Base-by-base conservation (phyloP, 2,888 invertebrate genomes). In the Netelia fuscicornis region DNA sequence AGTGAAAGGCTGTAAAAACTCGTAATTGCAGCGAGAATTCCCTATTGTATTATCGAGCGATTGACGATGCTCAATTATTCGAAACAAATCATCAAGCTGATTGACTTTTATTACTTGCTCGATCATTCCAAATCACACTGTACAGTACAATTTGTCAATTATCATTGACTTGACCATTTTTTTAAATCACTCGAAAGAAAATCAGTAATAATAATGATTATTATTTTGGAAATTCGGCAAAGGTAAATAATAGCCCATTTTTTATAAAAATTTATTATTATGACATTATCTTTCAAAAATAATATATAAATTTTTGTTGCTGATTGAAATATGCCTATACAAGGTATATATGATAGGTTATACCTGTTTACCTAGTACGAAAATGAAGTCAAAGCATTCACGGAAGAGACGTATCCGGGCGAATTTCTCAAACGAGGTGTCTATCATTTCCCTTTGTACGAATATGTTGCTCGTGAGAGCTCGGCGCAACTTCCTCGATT, bases 401-500 rank as follows among this genome's bases (percentile, higher is more conserved):
- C 6, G 10, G 48, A 17, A 42, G 60, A 23, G 52, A 52, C 48
- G 42, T 72, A 42, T 77, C 54, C 64, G 44, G 75, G n/a, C 52
- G 20, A 9, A 71, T 30, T 58, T 60, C 65, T 71, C 48, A 56
- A 77, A 72, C 71, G 72, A 77, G 77, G 62, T 76, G 80, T 81
- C 77, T 52, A 84, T 81, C 68, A 52, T 72, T 77, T 44, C 62
- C 74, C 67, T 81, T 77, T 81, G 84, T 37, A 62, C 23, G 20
- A 23, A 48, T 68, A 65, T 67, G 62, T 44, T 17, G 54, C 54
- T 74, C 72, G 56, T 13, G 56, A 48, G 37, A 37, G 72, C 72
- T 68, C 67, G n/a, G 62, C 62, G 60, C 67, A 80, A 75, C 81
- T 81, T 72, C 65, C 84, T 80, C 67, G 76, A 84, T 84, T 84